These are phyloP conservation scores for Vulpes vulpes DNA, from an alignment of 2,113 vertebrate genomes.

Conservation along the genomic window DNA sequence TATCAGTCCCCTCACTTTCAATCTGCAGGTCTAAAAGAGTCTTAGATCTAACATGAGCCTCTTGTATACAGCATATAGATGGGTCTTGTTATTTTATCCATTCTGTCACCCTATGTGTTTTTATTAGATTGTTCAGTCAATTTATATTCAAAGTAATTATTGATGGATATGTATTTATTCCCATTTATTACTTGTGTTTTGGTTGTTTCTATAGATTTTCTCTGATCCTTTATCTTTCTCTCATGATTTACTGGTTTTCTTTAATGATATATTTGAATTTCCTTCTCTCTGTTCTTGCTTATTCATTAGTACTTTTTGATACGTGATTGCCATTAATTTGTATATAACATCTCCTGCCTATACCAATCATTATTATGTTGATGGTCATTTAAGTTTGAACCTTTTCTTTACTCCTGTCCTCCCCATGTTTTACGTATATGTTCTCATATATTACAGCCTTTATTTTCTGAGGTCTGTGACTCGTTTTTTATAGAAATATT, in stretches of 20 bases:
- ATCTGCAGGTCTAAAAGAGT: neutral
- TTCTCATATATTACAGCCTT: neutral
- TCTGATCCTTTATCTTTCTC: too few relatives aligned
- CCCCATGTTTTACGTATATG: neutral
- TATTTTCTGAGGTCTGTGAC: neutral
- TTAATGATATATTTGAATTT: neutral
- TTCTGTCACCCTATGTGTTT: neutral
- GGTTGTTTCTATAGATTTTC: neutral
- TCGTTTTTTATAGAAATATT: neutral
- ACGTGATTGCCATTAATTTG: neutral
- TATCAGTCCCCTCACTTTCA: neutral
- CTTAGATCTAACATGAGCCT: neutral
- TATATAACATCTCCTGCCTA: neutral
- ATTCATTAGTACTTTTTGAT: neutral
- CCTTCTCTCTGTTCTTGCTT: neutral
- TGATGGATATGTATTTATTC: neutral
- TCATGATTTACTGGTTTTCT: too few relatives aligned
- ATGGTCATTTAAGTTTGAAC: neutral
- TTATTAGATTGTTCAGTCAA: neutral
- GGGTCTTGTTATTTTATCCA: neutral
- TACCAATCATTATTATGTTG: neutral
- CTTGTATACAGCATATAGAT: neutral
- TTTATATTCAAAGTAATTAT: neutral
- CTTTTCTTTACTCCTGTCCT: neutral
- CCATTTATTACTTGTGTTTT: neutral